Conservation (phyloP, 2,888 invertebrate species). For the Papilio demoleus region DNA sequence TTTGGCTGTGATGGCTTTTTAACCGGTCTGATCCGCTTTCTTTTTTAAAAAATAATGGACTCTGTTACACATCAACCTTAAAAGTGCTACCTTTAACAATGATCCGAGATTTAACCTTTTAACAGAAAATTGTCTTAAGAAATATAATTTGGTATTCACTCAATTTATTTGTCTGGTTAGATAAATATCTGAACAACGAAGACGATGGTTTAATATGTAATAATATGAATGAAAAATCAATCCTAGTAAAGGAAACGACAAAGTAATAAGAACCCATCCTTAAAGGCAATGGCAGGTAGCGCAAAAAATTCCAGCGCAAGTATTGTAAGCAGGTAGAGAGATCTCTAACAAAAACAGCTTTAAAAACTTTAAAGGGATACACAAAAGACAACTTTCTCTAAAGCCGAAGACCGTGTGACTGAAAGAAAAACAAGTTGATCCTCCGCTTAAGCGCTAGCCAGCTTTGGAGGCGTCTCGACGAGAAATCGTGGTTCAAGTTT, state of each 20-base stretch:
- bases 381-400: constrained; percentile 41
- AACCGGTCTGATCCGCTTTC: neutral
- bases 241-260: neutral
- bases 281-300: constrained; percentile 28
- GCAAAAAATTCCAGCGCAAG: constrained; percentile 34
- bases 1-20: neutral
- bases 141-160: too few relatives aligned
- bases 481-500: constrained; percentile 35
- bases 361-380: constrained; percentile 37
- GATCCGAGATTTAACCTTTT: too few relatives aligned
- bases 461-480: constrained; percentile 34
- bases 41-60: neutral
- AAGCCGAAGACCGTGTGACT: constrained; percentile 41
- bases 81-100: neutral
- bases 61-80: too few relatives aligned
- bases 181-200: too few relatives aligned
- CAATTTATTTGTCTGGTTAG: too few relatives aligned
- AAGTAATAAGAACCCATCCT: neutral
- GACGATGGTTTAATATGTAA: too few relatives aligned
- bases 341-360: constrained; percentile 16
- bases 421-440: constrained; percentile 42
- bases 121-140: too few relatives aligned
- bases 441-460: constrained; percentile 39
- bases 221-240: neutral
- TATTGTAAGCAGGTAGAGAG: constrained; percentile 39